Conservation (phyloP, 53 echinoderm and acorn worm genomes). For the Astropecten irregularis region DNA sequence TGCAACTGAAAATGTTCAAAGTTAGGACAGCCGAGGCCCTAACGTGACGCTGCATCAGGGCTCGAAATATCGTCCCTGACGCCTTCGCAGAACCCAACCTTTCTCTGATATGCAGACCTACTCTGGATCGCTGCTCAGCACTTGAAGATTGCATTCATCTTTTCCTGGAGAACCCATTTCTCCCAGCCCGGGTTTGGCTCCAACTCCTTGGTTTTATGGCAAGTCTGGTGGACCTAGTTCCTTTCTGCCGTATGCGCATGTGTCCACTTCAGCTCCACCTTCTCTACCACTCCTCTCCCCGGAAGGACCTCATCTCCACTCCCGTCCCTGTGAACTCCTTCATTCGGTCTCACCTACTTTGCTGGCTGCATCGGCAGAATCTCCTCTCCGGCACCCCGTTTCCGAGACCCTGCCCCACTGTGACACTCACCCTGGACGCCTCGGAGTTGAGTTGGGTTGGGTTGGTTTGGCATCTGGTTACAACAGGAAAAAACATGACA, state of each 20-base stretch:
- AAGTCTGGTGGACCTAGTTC: too few species aligned
- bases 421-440: constrained; percentile 7
- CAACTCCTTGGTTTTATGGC: constrained; percentile 30
- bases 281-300: too few species aligned
- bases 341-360: too few species aligned
- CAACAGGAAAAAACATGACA: neutral
- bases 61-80: neutral
- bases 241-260: too few species aligned
- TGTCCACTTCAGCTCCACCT: too few species aligned
- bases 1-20: too few species aligned
- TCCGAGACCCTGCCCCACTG: neutral
- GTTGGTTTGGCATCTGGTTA: neutral
- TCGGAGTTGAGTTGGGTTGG: constrained; percentile 3
- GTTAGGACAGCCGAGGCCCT: too few species aligned
- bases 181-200: constrained; percentile 3
- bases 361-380: too few species aligned
- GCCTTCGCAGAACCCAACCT: neutral
- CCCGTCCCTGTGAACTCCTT: too few species aligned
- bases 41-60: too few species aligned
- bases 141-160: neutral
- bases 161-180: neutral
- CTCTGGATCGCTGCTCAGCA: neutral
- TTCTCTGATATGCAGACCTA: neutral
- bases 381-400: too few species aligned
- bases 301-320: too few species aligned